Conservation (phyloP, 1,140 invertebrate genomes). For the Drosophila mauritiana region DNA sequence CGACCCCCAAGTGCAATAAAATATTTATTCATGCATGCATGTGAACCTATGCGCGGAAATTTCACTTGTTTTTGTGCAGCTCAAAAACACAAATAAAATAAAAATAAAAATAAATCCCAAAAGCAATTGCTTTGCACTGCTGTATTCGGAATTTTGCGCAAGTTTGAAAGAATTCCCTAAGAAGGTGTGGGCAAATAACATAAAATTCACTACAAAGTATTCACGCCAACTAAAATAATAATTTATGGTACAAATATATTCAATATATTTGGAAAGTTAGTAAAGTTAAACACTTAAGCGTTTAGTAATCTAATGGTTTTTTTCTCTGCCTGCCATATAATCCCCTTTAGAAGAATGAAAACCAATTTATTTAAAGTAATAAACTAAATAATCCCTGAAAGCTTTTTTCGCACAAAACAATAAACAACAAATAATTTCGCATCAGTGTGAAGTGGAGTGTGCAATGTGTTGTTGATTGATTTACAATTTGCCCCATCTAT, state of each 20-base stretch:
- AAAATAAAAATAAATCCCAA: slow-evolving; percentile 52
- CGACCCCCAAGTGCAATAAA: slow-evolving; percentile 61
- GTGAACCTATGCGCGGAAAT: slow-evolving; percentile 29
- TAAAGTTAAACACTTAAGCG: slow-evolving; percentile 8
- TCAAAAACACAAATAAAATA: slow-evolving; percentile 47
- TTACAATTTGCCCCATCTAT: slow-evolving; percentile 36
- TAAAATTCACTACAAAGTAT: neutral
- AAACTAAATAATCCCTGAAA: slow-evolving; percentile 23
- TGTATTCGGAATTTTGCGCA: slow-evolving; percentile 14
- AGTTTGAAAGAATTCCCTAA: neutral
- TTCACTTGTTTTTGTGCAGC: slow-evolving; percentile 36
- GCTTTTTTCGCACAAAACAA: slow-evolving; percentile 5
- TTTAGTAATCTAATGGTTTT: neutral
- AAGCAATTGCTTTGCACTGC: slow-evolving; percentile 34
- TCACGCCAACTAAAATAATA: neutral
- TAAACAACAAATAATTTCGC: neutral
- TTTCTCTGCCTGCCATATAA: neutral
- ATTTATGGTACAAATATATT: too few species aligned
- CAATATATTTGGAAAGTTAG: slow-evolving; percentile 1
- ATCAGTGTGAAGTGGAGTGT: slow-evolving; percentile 18
- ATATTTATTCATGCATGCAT: slow-evolving; percentile 70
- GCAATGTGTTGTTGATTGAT: slow-evolving; percentile 47
- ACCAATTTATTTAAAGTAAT: slow-evolving; percentile 33
- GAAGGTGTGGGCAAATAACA: neutral
- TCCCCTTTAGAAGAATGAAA: neutral